Percentiles rank a stretch among this genome's conserved stretches.
Evolutionary conservation across 2,888 invertebrate species (phyloP).

Genomic region (Callimorpha dominula): DNA sequence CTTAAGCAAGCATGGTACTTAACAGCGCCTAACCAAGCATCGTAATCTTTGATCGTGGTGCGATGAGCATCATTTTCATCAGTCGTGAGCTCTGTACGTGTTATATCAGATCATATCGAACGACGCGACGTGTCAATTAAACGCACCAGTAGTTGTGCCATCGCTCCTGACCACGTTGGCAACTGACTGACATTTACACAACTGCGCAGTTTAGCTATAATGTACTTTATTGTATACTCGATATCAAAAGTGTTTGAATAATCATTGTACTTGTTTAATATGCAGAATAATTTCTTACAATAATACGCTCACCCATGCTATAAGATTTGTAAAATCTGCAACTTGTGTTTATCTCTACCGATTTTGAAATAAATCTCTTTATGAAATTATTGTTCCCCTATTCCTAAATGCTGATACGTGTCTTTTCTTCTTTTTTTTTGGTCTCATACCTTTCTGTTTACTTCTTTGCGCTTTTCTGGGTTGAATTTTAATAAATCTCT

Average conservation of each 20-base stretch:
- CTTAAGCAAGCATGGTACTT: too few species aligned
- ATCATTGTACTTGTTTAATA: background rate
- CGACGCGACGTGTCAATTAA: slow-evolving; percentile 32
- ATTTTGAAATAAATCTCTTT: background rate
- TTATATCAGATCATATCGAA: background rate
- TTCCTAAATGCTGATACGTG: too few species aligned
- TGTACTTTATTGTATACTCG: slow-evolving; percentile 14
- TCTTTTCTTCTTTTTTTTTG: too few species aligned
- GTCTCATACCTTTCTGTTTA: too few species aligned
- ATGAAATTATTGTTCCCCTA: background rate
- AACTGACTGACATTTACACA: slow-evolving; percentile 71
- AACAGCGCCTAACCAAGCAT: too few species aligned
- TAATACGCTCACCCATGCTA: too few species aligned
- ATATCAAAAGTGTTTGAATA: background rate
- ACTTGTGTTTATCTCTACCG: background rate
- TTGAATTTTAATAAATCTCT: too few species aligned
- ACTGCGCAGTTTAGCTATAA: slow-evolving; percentile 43
- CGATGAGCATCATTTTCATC: background rate
- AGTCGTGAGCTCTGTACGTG: background rate
- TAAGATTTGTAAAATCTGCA: background rate
- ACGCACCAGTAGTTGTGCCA: slow-evolving; percentile 2
- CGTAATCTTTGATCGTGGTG: background rate
- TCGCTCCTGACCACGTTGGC: slow-evolving; percentile 35
- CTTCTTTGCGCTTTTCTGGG: too few species aligned
- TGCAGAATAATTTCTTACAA: background rate